Evolutionary conservation across 2,113 vertebrate genomes (phyloP).

Genomic region (Pomatorhinus ruficollis): DNA sequence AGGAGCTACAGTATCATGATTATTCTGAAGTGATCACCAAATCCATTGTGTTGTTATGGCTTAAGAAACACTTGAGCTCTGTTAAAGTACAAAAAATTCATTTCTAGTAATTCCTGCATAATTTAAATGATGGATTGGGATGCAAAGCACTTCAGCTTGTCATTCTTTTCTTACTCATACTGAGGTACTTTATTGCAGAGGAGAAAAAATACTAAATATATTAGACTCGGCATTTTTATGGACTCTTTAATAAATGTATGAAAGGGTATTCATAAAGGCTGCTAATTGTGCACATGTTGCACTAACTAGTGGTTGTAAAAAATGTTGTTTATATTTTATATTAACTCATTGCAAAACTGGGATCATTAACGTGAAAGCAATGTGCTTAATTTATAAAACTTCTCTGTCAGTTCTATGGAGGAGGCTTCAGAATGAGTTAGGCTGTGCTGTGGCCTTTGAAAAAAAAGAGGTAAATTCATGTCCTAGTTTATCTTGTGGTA

Average conservation of each 20-base stretch:
- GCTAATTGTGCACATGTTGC: slow-evolving; percentile 43
- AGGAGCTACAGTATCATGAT: slow-evolving; percentile 48
- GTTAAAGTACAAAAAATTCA: slow-evolving; percentile 64
- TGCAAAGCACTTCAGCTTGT: slow-evolving; percentile 38
- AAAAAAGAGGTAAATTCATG: background rate
- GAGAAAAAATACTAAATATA: background rate
- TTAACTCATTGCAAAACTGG: background rate
- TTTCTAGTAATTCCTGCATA: slow-evolving; percentile 69
- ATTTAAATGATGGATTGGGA: slow-evolving; percentile 49
- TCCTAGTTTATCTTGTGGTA: background rate
- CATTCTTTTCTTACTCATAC: background rate
- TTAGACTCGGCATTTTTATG: slow-evolving; percentile 39
- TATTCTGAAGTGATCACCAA: slow-evolving; percentile 68
- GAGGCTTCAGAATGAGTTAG: background rate
- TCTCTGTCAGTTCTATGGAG: background rate
- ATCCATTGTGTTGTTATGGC: slow-evolving; percentile 59
- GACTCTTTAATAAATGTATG: slow-evolving; percentile 49
- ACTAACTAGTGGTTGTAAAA: slow-evolving; percentile 54
- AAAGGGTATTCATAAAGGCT: slow-evolving; percentile 55
- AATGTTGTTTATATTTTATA: slow-evolving; percentile 65
- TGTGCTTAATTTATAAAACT: background rate
- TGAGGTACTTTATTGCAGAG: slow-evolving; percentile 47
- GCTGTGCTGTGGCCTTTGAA: background rate
- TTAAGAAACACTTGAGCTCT: slow-evolving; percentile 72
- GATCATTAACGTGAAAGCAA: background rate